phyloP scores from a whole-genome alignment of 1,140 invertebrate genomes.

The Camponotus floridanus region DNA sequence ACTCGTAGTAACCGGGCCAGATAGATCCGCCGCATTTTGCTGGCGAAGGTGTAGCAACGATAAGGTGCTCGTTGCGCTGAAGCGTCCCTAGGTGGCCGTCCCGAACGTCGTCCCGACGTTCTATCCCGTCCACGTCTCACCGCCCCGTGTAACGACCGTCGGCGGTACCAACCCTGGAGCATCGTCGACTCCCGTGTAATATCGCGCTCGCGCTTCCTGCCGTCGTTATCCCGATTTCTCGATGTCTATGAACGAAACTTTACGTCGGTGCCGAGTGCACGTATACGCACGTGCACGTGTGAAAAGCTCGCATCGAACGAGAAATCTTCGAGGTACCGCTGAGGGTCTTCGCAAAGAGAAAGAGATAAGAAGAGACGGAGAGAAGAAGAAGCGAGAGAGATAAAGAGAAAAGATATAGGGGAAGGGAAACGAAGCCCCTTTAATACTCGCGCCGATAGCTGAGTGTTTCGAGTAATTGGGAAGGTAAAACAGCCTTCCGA shows the following conservation, averaged over 20 bases:
- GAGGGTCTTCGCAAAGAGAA: conserved; percentile 20
- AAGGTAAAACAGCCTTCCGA: conserved; percentile 75
- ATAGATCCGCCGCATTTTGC: conserved; percentile 79
- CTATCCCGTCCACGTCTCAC: conserved; percentile 44
- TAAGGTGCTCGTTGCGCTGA: conserved; percentile 85
- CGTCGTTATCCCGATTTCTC: conserved; percentile 78
- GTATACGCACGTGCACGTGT: neutral
- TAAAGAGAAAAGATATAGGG: neutral
- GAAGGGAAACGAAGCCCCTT: conserved; percentile 46
- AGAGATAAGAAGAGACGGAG: neutral
- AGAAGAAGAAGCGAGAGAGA: neutral
- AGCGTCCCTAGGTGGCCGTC: conserved; percentile 82
- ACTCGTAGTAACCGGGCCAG: conserved; percentile 72
- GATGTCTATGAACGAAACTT: conserved; percentile 56
- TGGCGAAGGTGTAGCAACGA: conserved; percentile 82
- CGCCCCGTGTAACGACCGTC: conserved; percentile 74
- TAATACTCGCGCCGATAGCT: conserved; percentile 72
- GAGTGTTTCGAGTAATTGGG: conserved; percentile 79
- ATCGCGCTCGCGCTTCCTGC: conserved; percentile 72
- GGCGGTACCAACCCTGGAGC: conserved; percentile 68
- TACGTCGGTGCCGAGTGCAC: neutral
- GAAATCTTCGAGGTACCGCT: conserved; percentile 10
- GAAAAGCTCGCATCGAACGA: conserved; percentile 5
- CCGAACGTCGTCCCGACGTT: conserved; percentile 70
- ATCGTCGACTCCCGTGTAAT: conserved; percentile 78